A percentile compares a stretch with the other conserved stretches of the same genome.
phyloP scores from a whole-genome alignment of 2,888 invertebrate genomes.

The Leptura quadrifasciata region DNA sequence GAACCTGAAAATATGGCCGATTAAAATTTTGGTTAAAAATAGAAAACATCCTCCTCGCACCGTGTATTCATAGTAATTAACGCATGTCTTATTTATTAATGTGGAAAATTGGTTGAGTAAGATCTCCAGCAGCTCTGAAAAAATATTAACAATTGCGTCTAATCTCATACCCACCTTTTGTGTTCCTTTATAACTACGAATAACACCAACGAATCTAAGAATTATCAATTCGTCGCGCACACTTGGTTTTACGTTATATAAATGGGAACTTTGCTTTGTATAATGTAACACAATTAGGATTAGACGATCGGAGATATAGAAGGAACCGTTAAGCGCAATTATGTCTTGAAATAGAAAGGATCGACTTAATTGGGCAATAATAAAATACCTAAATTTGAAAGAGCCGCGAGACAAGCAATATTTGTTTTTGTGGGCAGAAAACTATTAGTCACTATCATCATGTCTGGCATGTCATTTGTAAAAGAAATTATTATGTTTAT shows the following conservation, averaged over 20 bases:
- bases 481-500: not conserved
- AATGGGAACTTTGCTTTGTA: not conserved
- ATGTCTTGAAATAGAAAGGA: not conserved
- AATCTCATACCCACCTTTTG: not conserved
- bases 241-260: not conserved
- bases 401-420: not conserved
- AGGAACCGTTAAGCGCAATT: not conserved
- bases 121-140: not conserved
- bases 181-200: not conserved
- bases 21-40: no score
- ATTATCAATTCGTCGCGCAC: constrained; percentile 2
- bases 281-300: constrained; percentile 1
- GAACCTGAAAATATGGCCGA: no score
- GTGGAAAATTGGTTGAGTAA: not conserved
- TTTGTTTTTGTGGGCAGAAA: not conserved
- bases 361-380: not conserved
- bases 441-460: not conserved
- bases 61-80: no score
- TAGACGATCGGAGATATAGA: constrained; percentile 3
- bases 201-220: not conserved
- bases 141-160: not conserved
- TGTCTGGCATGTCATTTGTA: not conserved
- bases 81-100: not conserved
- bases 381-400: not conserved
- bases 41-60: no score